Base-by-base conservation (phyloP, 1,140 invertebrate species). In the Ips nitidus region DNA sequence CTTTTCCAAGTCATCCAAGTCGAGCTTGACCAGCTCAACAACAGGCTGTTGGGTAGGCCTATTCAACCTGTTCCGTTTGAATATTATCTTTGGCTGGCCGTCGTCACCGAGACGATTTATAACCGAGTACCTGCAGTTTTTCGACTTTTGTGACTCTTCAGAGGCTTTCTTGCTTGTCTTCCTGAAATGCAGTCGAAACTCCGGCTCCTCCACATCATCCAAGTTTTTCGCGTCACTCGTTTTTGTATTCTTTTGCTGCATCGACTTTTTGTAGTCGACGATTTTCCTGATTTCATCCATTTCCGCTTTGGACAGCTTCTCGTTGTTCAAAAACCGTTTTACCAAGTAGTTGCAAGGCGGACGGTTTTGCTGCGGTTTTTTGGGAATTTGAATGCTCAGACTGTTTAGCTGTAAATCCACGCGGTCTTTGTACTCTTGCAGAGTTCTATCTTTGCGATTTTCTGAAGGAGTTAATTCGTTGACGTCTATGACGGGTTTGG, bases 61-160 rank as follows among this genome's bases (percentile, higher is more conserved):
- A 39, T 2, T 45, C 6, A 56, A 42, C 37, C 37, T 66, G 43
- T 76, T 75, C 4, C 77, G 59, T 63, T 78, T 78, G 39, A 78
- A 74, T 45, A 78, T 76, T 6, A 78, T 69, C 63, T 78, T 78
- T 41, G 76, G 76, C 42, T 76, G 63, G 3, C 75, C 77, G 22
- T 70, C 69, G 41, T 70, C 63, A 43, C 72, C 71, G 41, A 70
- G 52, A 50, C 71, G 60, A 52, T 73, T 74, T 37, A 50, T 61
- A 5, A 73, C 73, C 4, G 71, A 74, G 52, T 73, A 76, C 63
- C 75, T 72, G 58, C 71, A 56, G 45, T 70, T 47, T 70, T 71
- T 40, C 62, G 66, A 5, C 52, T 52, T 37, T 41, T 38, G 39
- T 43, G 41, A 58, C 5, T 69, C 59, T 2, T 70, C 64, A 4